A percentile compares a stretch with the other conserved stretches of the same genome.
phyloP scores from a whole-genome alignment of 1,140 invertebrate species.

The Megalopta genalis region DNA sequence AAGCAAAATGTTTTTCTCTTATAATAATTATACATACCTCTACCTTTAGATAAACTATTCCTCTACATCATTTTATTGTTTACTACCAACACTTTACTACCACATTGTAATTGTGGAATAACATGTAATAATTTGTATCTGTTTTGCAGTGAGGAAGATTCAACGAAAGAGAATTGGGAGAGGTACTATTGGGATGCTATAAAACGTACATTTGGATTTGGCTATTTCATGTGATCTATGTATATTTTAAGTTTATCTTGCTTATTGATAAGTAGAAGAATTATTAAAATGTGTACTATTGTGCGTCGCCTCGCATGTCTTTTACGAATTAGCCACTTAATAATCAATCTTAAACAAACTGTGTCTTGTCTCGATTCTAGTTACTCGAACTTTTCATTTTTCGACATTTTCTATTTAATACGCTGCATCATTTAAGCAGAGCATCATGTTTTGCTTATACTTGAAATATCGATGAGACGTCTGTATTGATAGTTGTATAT shows the following conservation, averaged over 20 bases:
- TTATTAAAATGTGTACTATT: constrained; percentile 31
- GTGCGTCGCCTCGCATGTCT: constrained; percentile 20
- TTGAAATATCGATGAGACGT: constrained; percentile 9
- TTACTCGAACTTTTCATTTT: constrained; percentile 10
- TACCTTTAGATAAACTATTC: too few relatives aligned
- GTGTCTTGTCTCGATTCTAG: background rate
- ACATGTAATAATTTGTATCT: background rate
- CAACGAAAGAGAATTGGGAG: constrained; percentile 93
- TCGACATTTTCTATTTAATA: constrained; percentile 3
- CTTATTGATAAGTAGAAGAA: constrained; percentile 71
- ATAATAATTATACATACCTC: background rate
- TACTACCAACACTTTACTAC: too few relatives aligned
- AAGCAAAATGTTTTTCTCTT: background rate
- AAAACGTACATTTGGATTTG: constrained; percentile 95
- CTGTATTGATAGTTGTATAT: constrained; percentile 42
- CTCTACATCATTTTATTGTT: too few relatives aligned
- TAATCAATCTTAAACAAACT: constrained; percentile 25
- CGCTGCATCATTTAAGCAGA: constrained; percentile 2
- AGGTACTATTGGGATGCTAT: constrained; percentile 96
- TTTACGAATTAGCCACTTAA: constrained; percentile 14
- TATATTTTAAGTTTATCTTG: constrained; percentile 59
- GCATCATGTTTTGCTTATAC: background rate
- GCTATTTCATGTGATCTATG: constrained; percentile 85
- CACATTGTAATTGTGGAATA: background rate
- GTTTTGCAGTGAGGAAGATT: constrained; percentile 85